Evolutionary conservation across 2,797 vertebrate species (phyloP), one percentile per base, ranked within the genome.

Genomic region (Gila robusta): DNA sequence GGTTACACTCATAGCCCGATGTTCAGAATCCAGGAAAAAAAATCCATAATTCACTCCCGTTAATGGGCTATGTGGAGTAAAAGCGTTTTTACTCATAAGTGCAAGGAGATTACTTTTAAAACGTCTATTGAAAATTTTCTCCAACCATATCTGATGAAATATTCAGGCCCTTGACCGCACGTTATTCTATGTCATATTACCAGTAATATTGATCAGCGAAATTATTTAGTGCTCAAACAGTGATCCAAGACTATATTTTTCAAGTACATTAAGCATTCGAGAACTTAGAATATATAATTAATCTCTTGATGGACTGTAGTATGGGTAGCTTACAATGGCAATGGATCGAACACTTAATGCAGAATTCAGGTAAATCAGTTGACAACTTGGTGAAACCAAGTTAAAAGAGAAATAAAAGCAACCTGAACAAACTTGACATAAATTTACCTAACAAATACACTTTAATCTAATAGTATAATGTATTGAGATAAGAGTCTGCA

Each of bases 31-130:
- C 69, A 72, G 66, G 28, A 88, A 73, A 89, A 64, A 64, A 85
- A 90, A 93, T 91, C 79, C 88, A 92, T 91, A 91, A 92, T 93
- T 92, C 89, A 92, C 73, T 83, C 66, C 62, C 69, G 86, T 71
- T 91, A 91, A 92, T 91, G 88, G 89, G 86, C 88, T 79, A 86
- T 69, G 69, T 82, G 81, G 81, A 88, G 85, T 77, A 72, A 81
- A 88, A 87, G 70, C 37, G 71, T 54, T 71, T 83, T 84, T 90
- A 84, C 76, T 86, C 87, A 89, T 89, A 88, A 88, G 80, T 87
- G 89, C 66, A 82, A 17, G 83, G 83, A 86, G 87, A 87, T 81
- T 82, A 82, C 88, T 84, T 90, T 88, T 88, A 87, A 90, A 91
- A 83, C 79, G 82, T 85, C 76, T 26, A 70, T 62, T 85, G 73